These are phyloP conservation scores for Silurus lanzhouensis DNA, from an alignment of 2,797 vertebrate genomes.

Conservation along the genomic window DNA sequence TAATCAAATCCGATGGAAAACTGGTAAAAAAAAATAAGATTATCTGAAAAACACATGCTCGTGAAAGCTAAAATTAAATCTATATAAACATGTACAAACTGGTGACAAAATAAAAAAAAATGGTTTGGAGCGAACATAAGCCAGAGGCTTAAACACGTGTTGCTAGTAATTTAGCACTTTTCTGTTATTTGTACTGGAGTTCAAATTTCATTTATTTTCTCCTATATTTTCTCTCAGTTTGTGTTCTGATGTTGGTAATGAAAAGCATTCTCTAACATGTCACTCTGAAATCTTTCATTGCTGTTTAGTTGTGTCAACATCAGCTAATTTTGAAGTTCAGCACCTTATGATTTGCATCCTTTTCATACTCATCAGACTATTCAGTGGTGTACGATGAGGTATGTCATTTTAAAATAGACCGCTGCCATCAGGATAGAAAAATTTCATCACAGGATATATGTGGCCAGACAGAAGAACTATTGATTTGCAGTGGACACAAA, in stretches of 20 bases:
- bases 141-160: not conserved
- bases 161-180: not conserved
- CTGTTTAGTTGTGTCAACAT: not conserved
- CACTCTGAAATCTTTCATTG: not conserved
- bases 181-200: not conserved
- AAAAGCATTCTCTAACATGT: not conserved
- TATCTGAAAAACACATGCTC: not conserved
- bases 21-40: not conserved
- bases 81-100: not conserved
- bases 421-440: not conserved
- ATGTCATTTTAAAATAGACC: not conserved
- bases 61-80: not conserved
- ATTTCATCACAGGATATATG: not conserved
- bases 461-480: not conserved
- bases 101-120: not conserved
- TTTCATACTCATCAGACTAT: slow-evolving; percentile 11
- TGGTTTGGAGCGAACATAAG: not conserved
- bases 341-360: not conserved
- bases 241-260: not conserved
- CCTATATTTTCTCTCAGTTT: not conserved
- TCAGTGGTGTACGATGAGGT: not conserved
- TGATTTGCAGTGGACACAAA: not conserved
- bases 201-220: not conserved
- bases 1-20: not conserved
- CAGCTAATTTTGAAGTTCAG: not conserved